A percentile compares a stretch with the other conserved stretches of the same genome.
Evolutionary conservation across 2,797 vertebrate species (phyloP).

Genomic region (Dryobates pubescens): DNA sequence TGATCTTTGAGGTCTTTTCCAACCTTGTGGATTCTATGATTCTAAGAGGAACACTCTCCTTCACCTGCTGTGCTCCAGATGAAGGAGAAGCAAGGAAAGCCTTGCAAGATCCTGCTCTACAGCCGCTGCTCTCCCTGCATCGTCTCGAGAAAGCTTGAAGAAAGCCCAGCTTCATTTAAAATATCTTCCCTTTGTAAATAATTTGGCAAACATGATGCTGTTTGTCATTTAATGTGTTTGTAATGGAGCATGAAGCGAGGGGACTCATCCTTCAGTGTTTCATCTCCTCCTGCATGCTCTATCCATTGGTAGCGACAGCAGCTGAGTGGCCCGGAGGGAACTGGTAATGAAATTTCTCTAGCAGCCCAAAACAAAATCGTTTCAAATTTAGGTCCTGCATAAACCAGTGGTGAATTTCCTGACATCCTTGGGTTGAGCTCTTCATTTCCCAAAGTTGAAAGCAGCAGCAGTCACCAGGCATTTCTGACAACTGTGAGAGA

Average conservation of each 20-base stretch:
- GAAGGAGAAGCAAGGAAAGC: background rate
- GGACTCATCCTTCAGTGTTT: constrained; percentile 17
- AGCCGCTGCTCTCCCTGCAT: background rate
- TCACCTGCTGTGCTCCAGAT: background rate
- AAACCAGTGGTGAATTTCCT: background rate
- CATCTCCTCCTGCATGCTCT: constrained; percentile 29
- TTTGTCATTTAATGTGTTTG: constrained; percentile 6
- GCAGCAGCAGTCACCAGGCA: background rate
- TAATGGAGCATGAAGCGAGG: constrained; percentile 18
- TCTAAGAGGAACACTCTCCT: background rate
- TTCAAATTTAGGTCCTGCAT: background rate
- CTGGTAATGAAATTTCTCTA: background rate
- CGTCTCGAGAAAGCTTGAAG: background rate
- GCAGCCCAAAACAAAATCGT: background rate
- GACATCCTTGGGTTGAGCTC: background rate
- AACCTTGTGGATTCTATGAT: too few relatives aligned
- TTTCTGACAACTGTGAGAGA: background rate
- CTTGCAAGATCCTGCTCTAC: background rate
- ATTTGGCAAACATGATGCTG: background rate
- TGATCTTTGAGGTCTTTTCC: too few relatives aligned
- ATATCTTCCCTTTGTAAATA: background rate
- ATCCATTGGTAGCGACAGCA: background rate
- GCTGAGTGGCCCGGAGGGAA: constrained; percentile 3
- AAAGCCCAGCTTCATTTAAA: background rate
- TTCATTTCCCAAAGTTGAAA: background rate